Conservation (phyloP, 2,113 vertebrate genomes). For the Mesitornis unicolor region DNA sequence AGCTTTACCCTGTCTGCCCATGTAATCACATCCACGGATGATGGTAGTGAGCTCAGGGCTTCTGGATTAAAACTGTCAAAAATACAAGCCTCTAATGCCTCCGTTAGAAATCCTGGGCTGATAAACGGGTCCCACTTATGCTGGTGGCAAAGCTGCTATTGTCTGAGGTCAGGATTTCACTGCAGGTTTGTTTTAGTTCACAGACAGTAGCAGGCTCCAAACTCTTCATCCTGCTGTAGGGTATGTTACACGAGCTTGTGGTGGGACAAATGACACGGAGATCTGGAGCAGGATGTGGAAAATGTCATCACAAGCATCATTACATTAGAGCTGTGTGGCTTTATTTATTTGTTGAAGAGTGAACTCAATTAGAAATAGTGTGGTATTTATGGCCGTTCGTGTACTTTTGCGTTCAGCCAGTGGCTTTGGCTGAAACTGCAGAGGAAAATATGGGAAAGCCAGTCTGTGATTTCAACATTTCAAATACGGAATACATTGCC, state of each 20-base stretch:
- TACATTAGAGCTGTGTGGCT: conserved; percentile 1
- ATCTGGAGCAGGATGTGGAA: conserved; percentile 45
- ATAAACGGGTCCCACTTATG: not conserved
- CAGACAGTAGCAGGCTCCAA: conserved; percentile 39
- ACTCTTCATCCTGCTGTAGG: not conserved
- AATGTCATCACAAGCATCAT: conserved; percentile 39
- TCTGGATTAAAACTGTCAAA: conserved; percentile 43
- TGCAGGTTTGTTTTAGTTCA: conserved; percentile 31
- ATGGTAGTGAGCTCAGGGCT: not conserved
- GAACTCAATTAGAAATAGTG: conserved; percentile 8
- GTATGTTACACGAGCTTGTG: not conserved
- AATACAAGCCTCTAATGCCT: conserved; percentile 17
- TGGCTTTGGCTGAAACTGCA: conserved; percentile 36
- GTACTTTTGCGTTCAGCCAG: not conserved
- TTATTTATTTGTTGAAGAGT: conserved; percentile 45
- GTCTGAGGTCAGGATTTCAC: conserved; percentile 22
- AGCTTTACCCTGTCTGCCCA: conserved; percentile 15
- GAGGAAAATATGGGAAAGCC: not conserved
- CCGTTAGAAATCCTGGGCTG: not conserved
- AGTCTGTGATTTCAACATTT: not conserved
- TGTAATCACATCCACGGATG: not conserved
- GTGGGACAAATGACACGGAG: conserved; percentile 4
- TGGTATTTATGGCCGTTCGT: conserved; percentile 22
- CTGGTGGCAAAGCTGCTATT: conserved; percentile 36
- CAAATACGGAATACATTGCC: not conserved